Evolutionary conservation across 2,113 vertebrate species (phyloP).

Genomic region (Bubo blakistoni): DNA sequence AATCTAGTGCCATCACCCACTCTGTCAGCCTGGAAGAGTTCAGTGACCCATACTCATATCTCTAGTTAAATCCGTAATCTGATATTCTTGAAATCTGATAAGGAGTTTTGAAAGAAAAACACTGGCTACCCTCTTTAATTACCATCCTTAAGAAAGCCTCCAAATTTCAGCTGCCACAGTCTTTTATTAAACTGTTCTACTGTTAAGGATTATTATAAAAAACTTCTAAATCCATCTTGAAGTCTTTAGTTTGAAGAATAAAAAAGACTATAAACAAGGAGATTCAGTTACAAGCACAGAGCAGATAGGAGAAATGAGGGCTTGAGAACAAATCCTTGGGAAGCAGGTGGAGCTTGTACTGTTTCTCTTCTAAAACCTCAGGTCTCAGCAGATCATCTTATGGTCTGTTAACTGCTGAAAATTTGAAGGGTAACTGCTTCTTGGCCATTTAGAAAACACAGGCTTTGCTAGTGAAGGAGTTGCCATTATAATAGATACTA

Average conservation of each 20-base stretch:
- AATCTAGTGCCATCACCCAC: not conserved
- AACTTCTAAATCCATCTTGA: not conserved
- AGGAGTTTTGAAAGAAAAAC: not conserved
- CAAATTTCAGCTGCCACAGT: not conserved
- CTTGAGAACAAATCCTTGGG: constrained; percentile 8
- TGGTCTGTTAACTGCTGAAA: not conserved
- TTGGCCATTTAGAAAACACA: not conserved
- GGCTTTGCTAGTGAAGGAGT: not conserved
- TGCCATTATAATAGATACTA: not conserved
- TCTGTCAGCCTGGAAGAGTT: not conserved
- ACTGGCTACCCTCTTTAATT: not conserved
- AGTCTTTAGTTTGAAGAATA: not conserved
- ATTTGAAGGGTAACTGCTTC: constrained; percentile 11
- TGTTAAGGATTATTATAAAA: not conserved
- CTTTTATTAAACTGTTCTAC: not conserved
- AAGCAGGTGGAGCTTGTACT: constrained; percentile 29
- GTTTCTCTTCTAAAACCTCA: constrained; percentile 21
- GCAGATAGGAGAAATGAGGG: not conserved
- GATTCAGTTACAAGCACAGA: not conserved
- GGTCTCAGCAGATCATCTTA: constrained; percentile 4
- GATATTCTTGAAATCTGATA: not conserved
- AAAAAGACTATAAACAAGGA: not conserved
- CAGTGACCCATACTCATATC: not conserved
- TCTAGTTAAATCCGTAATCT: not conserved
- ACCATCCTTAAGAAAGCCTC: not conserved